These are phyloP conservation scores for Gerris buenoi DNA, from an alignment of 1,140 invertebrate species.

Conservation along the genomic window DNA sequence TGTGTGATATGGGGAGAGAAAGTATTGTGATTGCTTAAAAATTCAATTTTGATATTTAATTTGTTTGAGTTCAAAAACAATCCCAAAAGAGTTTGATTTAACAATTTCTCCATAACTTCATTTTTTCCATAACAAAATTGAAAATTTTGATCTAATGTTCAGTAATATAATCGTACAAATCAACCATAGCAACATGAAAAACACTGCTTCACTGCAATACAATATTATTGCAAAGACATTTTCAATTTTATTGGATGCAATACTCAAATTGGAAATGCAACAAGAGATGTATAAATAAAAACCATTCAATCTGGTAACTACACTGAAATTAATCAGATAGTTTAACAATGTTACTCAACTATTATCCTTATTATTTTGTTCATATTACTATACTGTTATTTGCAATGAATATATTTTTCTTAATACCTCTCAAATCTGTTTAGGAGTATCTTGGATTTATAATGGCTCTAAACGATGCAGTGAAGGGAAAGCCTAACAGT, in stretches of 20 bases:
- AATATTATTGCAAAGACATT: no score
- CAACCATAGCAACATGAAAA: no score
- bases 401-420: no score
- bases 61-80: background rate
- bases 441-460: conserved; percentile 74
- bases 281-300: background rate
- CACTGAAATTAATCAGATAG: background rate
- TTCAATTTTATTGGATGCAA: background rate
- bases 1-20: background rate
- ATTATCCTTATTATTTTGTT: background rate
- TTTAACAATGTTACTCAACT: background rate
- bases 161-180: no score
- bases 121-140: no score
- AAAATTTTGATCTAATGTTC: no score
- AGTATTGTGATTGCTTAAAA: background rate
- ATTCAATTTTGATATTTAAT: background rate
- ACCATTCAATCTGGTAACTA: background rate
- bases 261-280: background rate
- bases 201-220: no score
- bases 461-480: conserved; percentile 64
- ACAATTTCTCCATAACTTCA: no score
- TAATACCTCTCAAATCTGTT: no score
- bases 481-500: conserved; percentile 59
- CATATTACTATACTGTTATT: background rate
- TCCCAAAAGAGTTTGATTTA: background rate